A percentile compares a stretch with the other conserved stretches of the same genome.
Evolutionary conservation across 2,888 invertebrate genomes (phyloP).

Genomic region (Poecilus cupreus): DNA sequence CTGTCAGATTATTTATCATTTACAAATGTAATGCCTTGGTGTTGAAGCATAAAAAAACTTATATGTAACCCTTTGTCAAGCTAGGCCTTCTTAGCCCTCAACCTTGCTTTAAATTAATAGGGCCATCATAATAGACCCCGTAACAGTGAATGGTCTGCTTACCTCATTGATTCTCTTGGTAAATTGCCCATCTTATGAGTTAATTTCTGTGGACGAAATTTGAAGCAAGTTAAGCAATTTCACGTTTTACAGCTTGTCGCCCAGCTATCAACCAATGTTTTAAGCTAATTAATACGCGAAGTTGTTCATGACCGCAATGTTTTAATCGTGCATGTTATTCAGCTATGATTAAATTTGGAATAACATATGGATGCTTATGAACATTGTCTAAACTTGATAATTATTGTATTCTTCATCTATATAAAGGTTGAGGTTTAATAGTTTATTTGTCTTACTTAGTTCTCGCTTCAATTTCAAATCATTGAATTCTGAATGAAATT

Average conservation of each 20-base stretch:
- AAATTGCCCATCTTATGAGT: neutral
- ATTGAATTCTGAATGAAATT: too few relatives aligned
- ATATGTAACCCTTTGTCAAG: constrained; percentile 2
- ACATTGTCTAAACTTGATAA: neutral
- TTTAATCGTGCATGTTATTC: neutral
- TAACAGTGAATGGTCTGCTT: neutral
- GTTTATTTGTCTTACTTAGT: neutral
- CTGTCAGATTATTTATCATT: neutral
- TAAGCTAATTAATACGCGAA: neutral
- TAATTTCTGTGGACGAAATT: neutral
- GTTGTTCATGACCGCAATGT: neutral
- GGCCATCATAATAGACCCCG: neutral
- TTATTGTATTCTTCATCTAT: neutral
- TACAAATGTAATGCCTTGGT: neutral
- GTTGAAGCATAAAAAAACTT: neutral
- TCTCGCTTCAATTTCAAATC: neutral
- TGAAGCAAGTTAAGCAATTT: neutral
- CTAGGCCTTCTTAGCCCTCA: neutral
- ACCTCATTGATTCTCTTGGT: neutral
- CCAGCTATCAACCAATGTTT: neutral
- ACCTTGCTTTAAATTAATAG: neutral
- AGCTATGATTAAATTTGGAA: neutral
- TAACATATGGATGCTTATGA: neutral
- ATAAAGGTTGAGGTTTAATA: neutral
- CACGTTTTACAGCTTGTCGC: neutral